Evolutionary conservation across 2,888 invertebrate genomes (phyloP).

Genomic region (Melikaiella ostensackeni): DNA sequence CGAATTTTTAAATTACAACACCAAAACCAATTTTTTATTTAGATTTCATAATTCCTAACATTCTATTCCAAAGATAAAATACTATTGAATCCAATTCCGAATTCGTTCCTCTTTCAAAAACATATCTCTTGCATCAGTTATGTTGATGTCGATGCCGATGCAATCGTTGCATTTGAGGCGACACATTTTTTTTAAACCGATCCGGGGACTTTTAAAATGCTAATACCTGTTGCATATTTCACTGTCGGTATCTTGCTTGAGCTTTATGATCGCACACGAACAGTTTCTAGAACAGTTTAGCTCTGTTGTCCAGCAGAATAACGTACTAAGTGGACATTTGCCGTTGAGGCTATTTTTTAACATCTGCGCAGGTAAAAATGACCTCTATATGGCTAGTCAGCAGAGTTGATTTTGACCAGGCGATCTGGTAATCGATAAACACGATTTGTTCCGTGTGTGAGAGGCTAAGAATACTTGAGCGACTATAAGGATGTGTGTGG

Average conservation of each 20-base stretch:
- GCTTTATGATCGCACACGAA: neutral
- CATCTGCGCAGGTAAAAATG: neutral
- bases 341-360: neutral
- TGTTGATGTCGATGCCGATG: slow-evolving; percentile 44
- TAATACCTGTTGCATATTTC: slow-evolving; percentile 49
- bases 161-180: slow-evolving; percentile 40
- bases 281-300: neutral
- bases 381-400: neutral
- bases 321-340: neutral
- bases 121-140: slow-evolving; percentile 45
- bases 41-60: neutral
- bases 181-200: slow-evolving; percentile 45
- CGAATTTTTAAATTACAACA: too few species aligned
- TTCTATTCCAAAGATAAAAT: neutral
- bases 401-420: neutral
- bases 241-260: slow-evolving; percentile 5
- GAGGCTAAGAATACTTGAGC: neutral
- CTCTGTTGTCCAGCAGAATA: neutral
- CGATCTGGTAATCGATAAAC: neutral
- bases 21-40: too few species aligned
- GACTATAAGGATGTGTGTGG: slow-evolving; percentile 48
- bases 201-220: slow-evolving; percentile 53
- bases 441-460: neutral
- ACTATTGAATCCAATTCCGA: neutral
- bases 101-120: neutral